These are phyloP conservation scores for Montipora capricornis DNA, from an alignment of 64 coral and sea anemone species.

Conservation along the genomic window DNA sequence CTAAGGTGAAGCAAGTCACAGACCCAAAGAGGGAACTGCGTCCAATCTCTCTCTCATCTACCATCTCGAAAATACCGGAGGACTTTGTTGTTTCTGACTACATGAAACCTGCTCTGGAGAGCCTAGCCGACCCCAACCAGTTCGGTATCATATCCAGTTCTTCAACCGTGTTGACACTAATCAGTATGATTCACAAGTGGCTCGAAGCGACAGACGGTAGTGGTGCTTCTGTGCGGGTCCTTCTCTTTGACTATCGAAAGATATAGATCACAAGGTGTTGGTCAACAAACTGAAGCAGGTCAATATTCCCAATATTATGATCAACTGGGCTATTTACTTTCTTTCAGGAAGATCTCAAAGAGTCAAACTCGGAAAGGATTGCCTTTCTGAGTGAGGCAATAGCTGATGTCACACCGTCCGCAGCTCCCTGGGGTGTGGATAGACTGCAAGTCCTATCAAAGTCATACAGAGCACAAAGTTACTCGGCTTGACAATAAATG, in stretches of 20 bases:
- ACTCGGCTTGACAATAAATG: constrained; percentile 47
- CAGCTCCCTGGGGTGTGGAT: background rate
- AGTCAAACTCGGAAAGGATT: constrained; percentile 42
- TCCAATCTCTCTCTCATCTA: too few species aligned
- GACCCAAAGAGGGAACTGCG: too few species aligned
- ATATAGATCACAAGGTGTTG: background rate
- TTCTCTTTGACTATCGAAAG: background rate
- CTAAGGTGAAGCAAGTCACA: too few species aligned
- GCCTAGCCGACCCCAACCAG: constrained; percentile 33
- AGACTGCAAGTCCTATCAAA: background rate
- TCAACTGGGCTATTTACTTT: constrained; percentile 51
- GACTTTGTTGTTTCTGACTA: constrained; percentile 39
- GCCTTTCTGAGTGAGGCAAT: constrained; percentile 8
- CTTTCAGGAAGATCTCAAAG: constrained; percentile 47
- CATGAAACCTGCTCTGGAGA: constrained; percentile 47
- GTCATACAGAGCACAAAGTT: constrained; percentile 1
- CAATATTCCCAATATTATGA: constrained; percentile 42
- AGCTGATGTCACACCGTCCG: background rate
- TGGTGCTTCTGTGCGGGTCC: too few species aligned
- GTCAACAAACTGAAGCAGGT: constrained; percentile 41
- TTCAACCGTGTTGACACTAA: background rate
- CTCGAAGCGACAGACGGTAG: background rate
- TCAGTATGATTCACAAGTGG: background rate
- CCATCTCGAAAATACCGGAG: background rate
- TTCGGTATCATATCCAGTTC: background rate